phyloP scores from a whole-genome alignment of 2,888 invertebrate species.

The Oscheius onirici region DNA sequence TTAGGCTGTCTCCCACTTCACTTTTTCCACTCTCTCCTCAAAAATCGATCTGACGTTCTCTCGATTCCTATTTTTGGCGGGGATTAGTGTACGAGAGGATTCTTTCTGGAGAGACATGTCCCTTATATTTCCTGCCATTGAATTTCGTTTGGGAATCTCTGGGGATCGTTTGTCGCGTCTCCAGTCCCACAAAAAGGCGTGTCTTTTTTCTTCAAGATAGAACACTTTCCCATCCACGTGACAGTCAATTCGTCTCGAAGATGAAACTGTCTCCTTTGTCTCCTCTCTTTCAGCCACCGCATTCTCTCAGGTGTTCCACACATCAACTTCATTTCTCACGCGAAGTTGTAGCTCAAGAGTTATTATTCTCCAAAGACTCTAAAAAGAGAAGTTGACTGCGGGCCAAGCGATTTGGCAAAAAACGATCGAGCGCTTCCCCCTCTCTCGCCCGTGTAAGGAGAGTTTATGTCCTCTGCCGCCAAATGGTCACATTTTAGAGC shows the following conservation, averaged over 20 bases:
- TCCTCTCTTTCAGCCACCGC: neutral
- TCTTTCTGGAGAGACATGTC: neutral
- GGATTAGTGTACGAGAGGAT: neutral
- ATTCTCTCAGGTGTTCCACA: neutral
- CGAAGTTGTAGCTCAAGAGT: neutral
- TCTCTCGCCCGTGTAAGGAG: neutral
- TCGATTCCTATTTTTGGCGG: neutral
- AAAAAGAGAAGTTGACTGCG: neutral
- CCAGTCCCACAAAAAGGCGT: no score
- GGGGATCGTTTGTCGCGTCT: no score
- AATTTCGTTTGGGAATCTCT: no score
- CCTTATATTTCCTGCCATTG: no score
- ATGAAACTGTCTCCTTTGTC: neutral
- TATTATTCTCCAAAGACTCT: constrained; percentile 11
- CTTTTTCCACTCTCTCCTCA: neutral
- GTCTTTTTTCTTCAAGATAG: no score
- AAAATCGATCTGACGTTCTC: neutral
- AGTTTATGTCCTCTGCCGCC: constrained; percentile 1
- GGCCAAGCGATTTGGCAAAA: no score
- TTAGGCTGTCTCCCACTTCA: constrained; percentile 4
- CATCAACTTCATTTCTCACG: neutral
- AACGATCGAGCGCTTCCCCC: no score
- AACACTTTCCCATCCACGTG: no score
- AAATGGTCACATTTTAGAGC: neutral
- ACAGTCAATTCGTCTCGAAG: no score